phyloP scores from a whole-genome alignment of 1,140 invertebrate genomes.

The Nasonia longicornis region DNA sequence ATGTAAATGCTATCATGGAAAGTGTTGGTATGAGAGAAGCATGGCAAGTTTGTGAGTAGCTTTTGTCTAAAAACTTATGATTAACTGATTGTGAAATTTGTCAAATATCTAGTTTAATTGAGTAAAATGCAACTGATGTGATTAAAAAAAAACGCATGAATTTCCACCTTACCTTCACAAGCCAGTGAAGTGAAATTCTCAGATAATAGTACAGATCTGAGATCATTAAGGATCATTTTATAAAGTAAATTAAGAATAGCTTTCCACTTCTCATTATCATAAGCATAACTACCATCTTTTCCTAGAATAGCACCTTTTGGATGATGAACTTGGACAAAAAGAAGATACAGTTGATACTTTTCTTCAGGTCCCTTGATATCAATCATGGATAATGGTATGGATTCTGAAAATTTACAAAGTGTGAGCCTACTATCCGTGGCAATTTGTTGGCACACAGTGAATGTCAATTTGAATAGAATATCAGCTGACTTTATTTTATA shows the following conservation, averaged over 20 bases:
- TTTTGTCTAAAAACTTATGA: constrained; percentile 55
- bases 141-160: background rate
- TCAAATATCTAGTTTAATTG: constrained; percentile 12
- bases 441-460: constrained; percentile 54
- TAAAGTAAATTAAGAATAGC: constrained; percentile 54
- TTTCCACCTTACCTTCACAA: constrained; percentile 53
- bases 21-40: constrained; percentile 17
- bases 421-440: constrained; percentile 54
- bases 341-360: constrained; percentile 57
- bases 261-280: constrained; percentile 55
- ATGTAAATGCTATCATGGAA: constrained; percentile 31
- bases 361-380: constrained; percentile 49
- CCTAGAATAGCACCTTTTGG: constrained; percentile 52
- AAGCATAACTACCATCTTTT: constrained; percentile 50
- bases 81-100: too few relatives aligned
- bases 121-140: background rate
- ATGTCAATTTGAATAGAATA: constrained; percentile 51
- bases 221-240: constrained; percentile 53
- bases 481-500: constrained; percentile 48
- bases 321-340: constrained; percentile 60
- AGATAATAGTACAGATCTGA: constrained; percentile 48
- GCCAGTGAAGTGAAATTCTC: constrained; percentile 52
- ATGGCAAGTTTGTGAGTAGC: constrained; percentile 46
- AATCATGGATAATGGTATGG: constrained; percentile 51
- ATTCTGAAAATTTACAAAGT: constrained; percentile 60